These are phyloP conservation scores for Melanotaenia nigrans DNA, from an alignment of 2,797 vertebrate genomes.

Conservation along the genomic window DNA sequence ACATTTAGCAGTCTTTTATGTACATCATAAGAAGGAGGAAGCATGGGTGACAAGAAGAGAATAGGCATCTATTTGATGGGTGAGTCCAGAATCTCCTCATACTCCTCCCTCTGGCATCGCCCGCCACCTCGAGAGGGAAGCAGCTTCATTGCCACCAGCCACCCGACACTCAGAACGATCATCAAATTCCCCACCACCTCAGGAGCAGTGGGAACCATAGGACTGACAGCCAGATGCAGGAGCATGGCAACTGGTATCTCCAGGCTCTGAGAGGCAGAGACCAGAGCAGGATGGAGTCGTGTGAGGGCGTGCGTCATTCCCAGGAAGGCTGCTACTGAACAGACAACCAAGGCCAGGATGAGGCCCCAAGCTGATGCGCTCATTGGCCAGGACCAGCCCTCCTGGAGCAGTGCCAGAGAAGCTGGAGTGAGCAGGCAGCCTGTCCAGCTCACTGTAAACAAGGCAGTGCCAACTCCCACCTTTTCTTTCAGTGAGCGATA, in stretches of 20 bases:
- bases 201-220: conserved; percentile 85
- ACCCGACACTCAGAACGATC: conserved; percentile 90
- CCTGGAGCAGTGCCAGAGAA: conserved; percentile 91
- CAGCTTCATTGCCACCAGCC: conserved; percentile 91
- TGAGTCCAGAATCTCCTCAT: conserved; percentile 95
- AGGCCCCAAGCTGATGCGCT: conserved; percentile 91
- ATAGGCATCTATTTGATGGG: conserved; percentile 89
- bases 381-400: conserved; percentile 89
- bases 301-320: conserved; percentile 94
- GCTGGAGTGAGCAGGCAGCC: conserved; percentile 90
- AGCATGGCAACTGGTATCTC: conserved; percentile 93
- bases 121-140: conserved; percentile 84
- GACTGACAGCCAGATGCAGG: conserved; percentile 89
- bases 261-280: conserved; percentile 95
- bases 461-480: conserved; percentile 93
- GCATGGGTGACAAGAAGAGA: neutral
- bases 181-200: conserved; percentile 90
- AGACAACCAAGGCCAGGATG: conserved; percentile 89
- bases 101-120: conserved; percentile 87
- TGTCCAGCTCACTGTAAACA: conserved; percentile 97
- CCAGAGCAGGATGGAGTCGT: conserved; percentile 94
- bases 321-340: conserved; percentile 91
- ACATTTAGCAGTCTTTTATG: conserved; percentile 74
- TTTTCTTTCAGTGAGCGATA: conserved; percentile 95
- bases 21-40: conserved; percentile 46